phyloP scores from a whole-genome alignment of 2,797 vertebrate species.

The Sphenopsis melanotis region DNA sequence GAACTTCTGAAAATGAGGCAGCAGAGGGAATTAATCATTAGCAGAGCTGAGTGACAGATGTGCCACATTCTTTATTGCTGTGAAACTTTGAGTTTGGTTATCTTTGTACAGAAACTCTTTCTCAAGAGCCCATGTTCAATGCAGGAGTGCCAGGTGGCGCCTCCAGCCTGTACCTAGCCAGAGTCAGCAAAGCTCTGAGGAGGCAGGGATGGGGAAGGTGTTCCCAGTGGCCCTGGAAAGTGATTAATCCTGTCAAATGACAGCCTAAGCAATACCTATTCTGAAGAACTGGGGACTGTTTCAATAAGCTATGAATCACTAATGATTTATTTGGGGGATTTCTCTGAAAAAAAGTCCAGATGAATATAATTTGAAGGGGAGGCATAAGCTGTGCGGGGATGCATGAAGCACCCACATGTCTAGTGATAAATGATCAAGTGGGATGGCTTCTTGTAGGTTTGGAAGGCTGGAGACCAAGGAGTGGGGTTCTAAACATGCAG shows the following conservation, averaged over 20 bases:
- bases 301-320: slow-evolving; percentile 9
- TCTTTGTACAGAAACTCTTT: not conserved
- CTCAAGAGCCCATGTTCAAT: not conserved
- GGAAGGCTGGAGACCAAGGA: not conserved
- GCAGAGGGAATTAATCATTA: slow-evolving; percentile 16
- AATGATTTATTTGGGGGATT: slow-evolving; percentile 13
- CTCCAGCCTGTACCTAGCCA: not conserved
- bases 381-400: not conserved
- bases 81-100: not conserved
- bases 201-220: not conserved
- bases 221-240: not conserved
- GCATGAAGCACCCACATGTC: not conserved
- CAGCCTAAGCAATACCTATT: not conserved
- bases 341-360: not conserved
- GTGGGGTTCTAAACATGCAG: not conserved
- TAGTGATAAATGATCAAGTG: not conserved
- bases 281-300: not conserved
- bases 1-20: not conserved
- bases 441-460: not conserved
- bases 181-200: not conserved
- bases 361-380: not conserved
- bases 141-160: not conserved
- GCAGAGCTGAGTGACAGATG: not conserved
- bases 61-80: not conserved
- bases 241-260: slow-evolving; percentile 3